Conservation (phyloP, 2,888 invertebrate genomes). For the Operophtera brumata region DNA sequence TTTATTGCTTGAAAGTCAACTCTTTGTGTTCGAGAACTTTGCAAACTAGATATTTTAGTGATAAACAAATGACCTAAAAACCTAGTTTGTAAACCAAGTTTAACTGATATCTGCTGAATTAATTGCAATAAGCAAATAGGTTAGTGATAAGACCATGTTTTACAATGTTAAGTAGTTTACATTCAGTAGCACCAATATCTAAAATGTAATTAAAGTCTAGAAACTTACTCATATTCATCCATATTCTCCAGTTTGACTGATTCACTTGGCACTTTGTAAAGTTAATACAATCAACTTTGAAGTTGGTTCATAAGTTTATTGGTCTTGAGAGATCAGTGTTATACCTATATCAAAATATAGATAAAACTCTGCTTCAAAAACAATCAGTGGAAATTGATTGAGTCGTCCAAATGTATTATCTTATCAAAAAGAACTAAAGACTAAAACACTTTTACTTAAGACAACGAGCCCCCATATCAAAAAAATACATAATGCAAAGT, state of each 20-base stretch:
- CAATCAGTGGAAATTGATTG: background rate
- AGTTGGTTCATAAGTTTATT: background rate
- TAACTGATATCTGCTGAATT: conserved; percentile 10
- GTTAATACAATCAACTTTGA: background rate
- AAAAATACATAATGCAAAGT: conserved; percentile 20
- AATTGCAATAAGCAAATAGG: conserved; percentile 3
- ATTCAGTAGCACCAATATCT: background rate
- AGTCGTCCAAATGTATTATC: background rate
- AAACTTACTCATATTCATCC: conserved; percentile 26
- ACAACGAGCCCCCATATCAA: conserved; percentile 4
- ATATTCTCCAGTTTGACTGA: conserved; percentile 14
- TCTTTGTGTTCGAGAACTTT: background rate
- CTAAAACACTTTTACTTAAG: conserved; percentile 9
- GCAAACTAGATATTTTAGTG: background rate
- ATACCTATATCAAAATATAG: background rate
- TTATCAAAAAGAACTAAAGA: background rate
- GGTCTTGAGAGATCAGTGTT: background rate
- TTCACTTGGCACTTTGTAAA: conserved; percentile 18
- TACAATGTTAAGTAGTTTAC: background rate
- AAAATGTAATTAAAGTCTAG: background rate
- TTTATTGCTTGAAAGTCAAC: background rate
- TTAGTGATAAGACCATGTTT: conserved; percentile 6
- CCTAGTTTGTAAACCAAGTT: conserved; percentile 27
- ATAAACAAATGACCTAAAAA: conserved; percentile 44
- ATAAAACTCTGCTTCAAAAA: background rate